Evolutionary conservation across 1,140 invertebrate genomes (phyloP).

Genomic region (Onthophagus taurus): DNA sequence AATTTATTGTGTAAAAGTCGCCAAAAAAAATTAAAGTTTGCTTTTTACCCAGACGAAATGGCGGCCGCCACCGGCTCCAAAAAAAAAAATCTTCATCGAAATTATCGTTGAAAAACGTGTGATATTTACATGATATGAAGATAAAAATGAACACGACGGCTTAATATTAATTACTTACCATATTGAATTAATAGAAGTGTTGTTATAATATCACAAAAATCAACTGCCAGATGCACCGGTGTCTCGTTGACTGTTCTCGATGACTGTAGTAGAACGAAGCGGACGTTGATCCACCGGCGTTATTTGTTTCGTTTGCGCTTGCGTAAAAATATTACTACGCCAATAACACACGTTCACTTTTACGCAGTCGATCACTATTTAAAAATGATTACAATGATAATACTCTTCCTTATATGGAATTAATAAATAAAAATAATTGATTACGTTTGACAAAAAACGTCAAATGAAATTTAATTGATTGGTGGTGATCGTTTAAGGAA

Average conservation of each 20-base stretch:
- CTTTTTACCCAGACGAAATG: too few species aligned
- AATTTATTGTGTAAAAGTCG: too few species aligned
- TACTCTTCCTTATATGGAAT: constrained; percentile 1
- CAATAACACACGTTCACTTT: too few species aligned
- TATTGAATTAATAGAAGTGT: constrained; percentile 31
- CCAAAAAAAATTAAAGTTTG: too few species aligned
- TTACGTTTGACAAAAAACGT: too few species aligned
- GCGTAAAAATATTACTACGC: constrained; percentile 25
- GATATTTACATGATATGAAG: too few species aligned
- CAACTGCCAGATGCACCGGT: constrained; percentile 29
- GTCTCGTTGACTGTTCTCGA: constrained; percentile 28
- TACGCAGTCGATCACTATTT: too few species aligned
- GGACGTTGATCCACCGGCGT: constrained; percentile 37
- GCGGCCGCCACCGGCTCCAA: too few species aligned
- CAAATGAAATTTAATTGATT: background rate
- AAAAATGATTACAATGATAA: background rate
- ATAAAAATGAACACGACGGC: too few species aligned
- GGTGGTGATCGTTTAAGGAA: too few species aligned
- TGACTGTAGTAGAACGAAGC: constrained; percentile 24
- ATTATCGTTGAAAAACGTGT: too few species aligned
- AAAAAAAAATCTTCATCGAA: too few species aligned
- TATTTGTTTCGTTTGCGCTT: constrained; percentile 25
- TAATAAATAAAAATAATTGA: background rate
- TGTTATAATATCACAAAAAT: constrained; percentile 27
- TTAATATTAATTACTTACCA: constrained; percentile 29